These are phyloP conservation scores for Narcine bancroftii DNA, from an alignment of 2,113 vertebrate species.

Conservation along the genomic window DNA sequence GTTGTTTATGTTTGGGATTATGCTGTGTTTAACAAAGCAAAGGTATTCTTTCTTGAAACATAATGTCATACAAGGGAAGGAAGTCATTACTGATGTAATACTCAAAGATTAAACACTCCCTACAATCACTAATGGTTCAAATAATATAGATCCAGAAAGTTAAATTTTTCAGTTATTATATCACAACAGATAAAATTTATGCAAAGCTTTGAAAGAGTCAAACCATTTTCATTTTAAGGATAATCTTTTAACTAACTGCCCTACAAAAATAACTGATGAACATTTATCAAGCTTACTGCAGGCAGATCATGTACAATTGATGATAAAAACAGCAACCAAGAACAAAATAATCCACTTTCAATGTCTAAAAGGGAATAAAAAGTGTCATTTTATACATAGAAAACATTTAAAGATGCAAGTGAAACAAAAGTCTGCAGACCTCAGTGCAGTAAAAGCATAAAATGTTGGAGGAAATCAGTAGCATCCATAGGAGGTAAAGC, in stretches of 20 bases:
- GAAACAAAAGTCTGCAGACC: no score
- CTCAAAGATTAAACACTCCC: background rate
- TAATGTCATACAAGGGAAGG: background rate
- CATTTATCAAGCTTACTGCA: background rate
- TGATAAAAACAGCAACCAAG: background rate
- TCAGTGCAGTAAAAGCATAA: no score
- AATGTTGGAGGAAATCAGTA: no score
- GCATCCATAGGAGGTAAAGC: no score
- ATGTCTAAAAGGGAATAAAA: background rate
- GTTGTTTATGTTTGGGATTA: background rate
- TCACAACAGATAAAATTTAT: background rate
- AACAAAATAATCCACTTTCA: background rate
- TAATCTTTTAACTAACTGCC: background rate
- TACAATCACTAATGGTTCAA: background rate
- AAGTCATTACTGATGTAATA: background rate
- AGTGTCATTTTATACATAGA: background rate
- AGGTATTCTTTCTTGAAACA: background rate
- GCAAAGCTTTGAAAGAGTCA: background rate
- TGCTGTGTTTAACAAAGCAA: slow-evolving; percentile 25
- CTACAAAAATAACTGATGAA: background rate
- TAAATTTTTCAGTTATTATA: background rate
- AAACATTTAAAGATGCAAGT: background rate
- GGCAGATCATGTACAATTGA: background rate
- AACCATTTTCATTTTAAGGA: background rate
- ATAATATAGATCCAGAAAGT: background rate